Evolutionary conservation across 2,888 invertebrate genomes (phyloP).

Genomic region (Busseola fusca): DNA sequence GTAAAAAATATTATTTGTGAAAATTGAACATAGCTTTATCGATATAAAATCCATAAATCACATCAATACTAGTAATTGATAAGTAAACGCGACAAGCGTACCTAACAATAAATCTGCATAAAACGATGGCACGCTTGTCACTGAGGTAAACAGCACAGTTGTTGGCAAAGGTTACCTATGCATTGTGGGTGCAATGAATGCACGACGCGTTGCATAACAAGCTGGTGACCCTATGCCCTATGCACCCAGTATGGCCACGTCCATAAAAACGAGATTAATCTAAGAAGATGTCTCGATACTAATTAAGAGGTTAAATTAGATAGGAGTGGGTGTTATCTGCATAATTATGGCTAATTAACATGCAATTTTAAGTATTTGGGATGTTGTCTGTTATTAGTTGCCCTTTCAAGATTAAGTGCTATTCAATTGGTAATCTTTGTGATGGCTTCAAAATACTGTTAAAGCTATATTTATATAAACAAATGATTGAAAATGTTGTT

Average conservation of each 20-base stretch:
- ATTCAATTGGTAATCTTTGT: slow-evolving; percentile 1
- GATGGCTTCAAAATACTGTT: neutral
- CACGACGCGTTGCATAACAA: slow-evolving; percentile 75
- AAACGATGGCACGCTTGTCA: slow-evolving; percentile 72
- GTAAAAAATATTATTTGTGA: neutral
- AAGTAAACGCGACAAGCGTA: slow-evolving; percentile 29
- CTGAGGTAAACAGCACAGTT: slow-evolving; percentile 74
- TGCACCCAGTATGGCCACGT: slow-evolving; percentile 70
- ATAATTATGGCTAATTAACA: slow-evolving; percentile 29
- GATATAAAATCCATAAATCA: slow-evolving; percentile 22
- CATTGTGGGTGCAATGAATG: slow-evolving; percentile 81
- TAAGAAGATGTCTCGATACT: slow-evolving; percentile 48
- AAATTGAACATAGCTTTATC: neutral
- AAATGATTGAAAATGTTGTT: neutral
- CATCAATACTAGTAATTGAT: slow-evolving; percentile 36
- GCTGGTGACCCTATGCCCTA: slow-evolving; percentile 74
- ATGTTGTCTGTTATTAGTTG: slow-evolving; percentile 7
- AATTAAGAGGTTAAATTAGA: slow-evolving; percentile 44
- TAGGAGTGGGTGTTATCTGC: slow-evolving; percentile 14
- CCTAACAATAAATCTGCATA: slow-evolving; percentile 55
- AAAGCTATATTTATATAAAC: neutral
- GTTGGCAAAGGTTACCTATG: slow-evolving; percentile 79
- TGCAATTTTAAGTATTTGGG: slow-evolving; percentile 16
- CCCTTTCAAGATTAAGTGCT: neutral
- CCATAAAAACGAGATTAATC: slow-evolving; percentile 64